Conservation (phyloP, 2,888 invertebrate species). For the Dryococelus australis region DNA sequence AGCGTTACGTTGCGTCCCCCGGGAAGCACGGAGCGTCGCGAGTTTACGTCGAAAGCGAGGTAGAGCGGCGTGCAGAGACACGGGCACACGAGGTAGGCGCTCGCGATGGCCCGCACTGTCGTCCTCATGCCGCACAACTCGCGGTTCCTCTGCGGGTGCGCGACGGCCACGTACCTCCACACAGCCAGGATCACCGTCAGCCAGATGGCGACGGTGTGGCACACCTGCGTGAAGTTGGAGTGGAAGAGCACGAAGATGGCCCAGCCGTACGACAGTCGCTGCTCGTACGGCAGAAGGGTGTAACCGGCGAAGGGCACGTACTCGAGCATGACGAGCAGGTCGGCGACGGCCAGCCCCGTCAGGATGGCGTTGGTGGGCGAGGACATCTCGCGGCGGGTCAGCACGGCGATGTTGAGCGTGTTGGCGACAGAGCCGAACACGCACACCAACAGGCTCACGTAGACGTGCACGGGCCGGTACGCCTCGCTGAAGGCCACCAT, state of each 20-base stretch:
- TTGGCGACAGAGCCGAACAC: constrained; percentile 88
- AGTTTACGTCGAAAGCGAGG: constrained; percentile 73
- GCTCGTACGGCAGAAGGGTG: constrained; percentile 66
- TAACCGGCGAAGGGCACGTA: constrained; percentile 70
- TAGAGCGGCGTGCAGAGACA: constrained; percentile 86
- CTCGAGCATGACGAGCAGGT: too few relatives aligned
- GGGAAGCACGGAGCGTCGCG: constrained; percentile 47
- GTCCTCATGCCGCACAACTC: constrained; percentile 83
- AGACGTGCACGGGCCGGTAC: constrained; percentile 58
- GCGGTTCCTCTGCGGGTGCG: constrained; percentile 78
- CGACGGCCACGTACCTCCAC: constrained; percentile 84
- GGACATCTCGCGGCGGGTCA: constrained; percentile 81
- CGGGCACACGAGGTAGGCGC: constrained; percentile 67
- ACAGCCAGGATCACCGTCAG: constrained; percentile 81
- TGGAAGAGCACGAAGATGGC: constrained; percentile 65
- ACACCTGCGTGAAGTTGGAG: too few relatives aligned
- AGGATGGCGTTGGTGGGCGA: constrained; percentile 89
- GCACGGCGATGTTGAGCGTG: constrained; percentile 83
- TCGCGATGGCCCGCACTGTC: constrained; percentile 70
- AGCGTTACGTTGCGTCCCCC: constrained; percentile 58
- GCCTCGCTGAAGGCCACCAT: constrained; percentile 67
- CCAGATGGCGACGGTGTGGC: constrained; percentile 83
- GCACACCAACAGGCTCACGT: constrained; percentile 80
- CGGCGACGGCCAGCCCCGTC: constrained; percentile 74
- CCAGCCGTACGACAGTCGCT: constrained; percentile 73